Percentiles rank a stretch among this genome's conserved stretches.
Evolutionary conservation across 1,140 invertebrate species (phyloP).

Genomic region (Drosophila erecta): DNA sequence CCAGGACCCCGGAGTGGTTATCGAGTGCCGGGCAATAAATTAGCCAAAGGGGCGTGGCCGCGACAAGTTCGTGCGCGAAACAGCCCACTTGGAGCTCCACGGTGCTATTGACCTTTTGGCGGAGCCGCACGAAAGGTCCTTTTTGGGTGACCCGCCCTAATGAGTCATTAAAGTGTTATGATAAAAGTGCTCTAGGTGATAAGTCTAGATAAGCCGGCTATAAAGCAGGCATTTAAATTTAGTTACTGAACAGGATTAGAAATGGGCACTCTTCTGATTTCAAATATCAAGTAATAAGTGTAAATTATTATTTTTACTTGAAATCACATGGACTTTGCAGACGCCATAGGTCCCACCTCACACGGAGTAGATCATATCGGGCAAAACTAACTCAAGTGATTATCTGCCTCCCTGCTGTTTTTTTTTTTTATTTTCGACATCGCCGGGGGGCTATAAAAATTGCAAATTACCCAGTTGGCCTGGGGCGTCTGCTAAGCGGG

Average conservation of each 20-base stretch:
- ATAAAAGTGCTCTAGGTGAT: neutral
- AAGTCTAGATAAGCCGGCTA: neutral
- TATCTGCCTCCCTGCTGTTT: conserved; percentile 11
- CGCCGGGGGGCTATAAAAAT: conserved; percentile 39
- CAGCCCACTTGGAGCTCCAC: conserved; percentile 18
- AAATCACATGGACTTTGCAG: too few species aligned
- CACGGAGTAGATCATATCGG: too few species aligned
- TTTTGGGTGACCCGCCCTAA: conserved; percentile 28
- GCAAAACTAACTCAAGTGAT: conserved; percentile 6
- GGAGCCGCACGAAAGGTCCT: conserved; percentile 14
- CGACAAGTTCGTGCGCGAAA: conserved; percentile 54
- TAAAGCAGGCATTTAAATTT: neutral
- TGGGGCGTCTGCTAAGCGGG: conserved; percentile 38
- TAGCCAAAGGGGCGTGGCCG: conserved; percentile 60
- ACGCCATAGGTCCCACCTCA: too few species aligned
- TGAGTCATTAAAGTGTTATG: conserved; percentile 17
- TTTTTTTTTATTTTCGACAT: conserved; percentile 7
- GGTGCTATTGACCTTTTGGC: conserved; percentile 60
- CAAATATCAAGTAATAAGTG: too few species aligned
- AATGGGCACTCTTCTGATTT: too few species aligned
- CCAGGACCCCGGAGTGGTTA: conserved; percentile 40
- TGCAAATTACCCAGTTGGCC: conserved; percentile 40
- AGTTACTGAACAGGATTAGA: too few species aligned
- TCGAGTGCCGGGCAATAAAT: conserved; percentile 74
- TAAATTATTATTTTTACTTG: too few species aligned